Base-by-base conservation (phyloP, 2,888 invertebrate genomes). In the Erpobdella octoculata region DNA sequence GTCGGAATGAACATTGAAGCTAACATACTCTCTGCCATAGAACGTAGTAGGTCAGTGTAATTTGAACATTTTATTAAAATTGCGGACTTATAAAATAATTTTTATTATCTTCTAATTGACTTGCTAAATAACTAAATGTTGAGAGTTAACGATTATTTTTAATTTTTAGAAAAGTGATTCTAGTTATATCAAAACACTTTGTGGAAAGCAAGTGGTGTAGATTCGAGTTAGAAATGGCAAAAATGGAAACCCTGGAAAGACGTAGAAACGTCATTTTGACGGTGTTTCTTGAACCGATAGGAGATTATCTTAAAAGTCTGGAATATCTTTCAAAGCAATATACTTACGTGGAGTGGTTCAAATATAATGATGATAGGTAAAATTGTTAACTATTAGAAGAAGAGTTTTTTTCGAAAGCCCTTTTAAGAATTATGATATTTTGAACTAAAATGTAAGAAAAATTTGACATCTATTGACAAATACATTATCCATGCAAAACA, bases 131-230 rank as follows among this genome's bases (percentile, higher is more conserved):
- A n/a, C n/a, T n/a, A n/a, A n/a, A n/a, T n/a, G n/a, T n/a, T n/a
- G n/a, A n/a, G n/a, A 46, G 28, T 9, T 25, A 53, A 53, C 21
- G 21, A 53, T 53, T 8, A 1, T 53, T 6, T 53, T 21, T 3
- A 9, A 25, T 53, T 25, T 25, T 33, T 35, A 61, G 71, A 53
- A 71, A 67, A 21, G 38, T 53, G 35, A 31, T 71, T 15, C 36
- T 66, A 12, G 25, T 71, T n/a, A 21, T 71, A 25, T 38, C 59
- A 8, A 41, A 35, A n/a, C 5, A n/a, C 53, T 71, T 71, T 66
- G 25, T 53, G 18, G 41, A 64, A 37, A 64, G 64, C 64, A 62
- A 71, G 6, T 71, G 71, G 71, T 64, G 71, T n/a, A 21, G 48
- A 33, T 36, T 38, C 25, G 71, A 71, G 41, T 28, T 64, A 15